phyloP scores from a whole-genome alignment of 1,140 invertebrate genomes.

The Tetramorium parvispinum region DNA sequence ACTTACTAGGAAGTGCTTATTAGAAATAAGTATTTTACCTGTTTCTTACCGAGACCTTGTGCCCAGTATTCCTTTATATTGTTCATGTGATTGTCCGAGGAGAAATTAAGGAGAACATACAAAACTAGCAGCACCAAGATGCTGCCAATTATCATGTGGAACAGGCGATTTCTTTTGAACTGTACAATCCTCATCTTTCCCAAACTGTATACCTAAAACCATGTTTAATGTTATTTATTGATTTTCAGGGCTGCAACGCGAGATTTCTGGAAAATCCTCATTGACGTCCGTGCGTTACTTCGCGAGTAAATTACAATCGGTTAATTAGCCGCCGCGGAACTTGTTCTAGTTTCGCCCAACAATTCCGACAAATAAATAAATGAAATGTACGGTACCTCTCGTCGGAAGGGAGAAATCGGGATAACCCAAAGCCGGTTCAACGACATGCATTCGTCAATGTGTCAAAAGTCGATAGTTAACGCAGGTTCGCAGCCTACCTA shows the following conservation, averaged over 20 bases:
- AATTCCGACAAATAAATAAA: conserved; percentile 44
- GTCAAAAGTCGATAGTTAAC: conserved; percentile 31
- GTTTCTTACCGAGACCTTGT: conserved; percentile 72
- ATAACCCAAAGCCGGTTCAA: conserved; percentile 17
- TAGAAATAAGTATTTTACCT: conserved; percentile 66
- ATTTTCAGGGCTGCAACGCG: neutral
- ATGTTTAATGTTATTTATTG: conserved; percentile 8
- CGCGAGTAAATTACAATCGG: neutral
- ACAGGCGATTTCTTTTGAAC: conserved; percentile 80
- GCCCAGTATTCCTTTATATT: conserved; percentile 78
- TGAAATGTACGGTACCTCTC: conserved; percentile 23
- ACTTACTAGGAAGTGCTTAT: neutral
- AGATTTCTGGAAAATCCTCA: neutral
- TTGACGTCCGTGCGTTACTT: neutral
- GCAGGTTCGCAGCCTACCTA: neutral
- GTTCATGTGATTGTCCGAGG: conserved; percentile 74
- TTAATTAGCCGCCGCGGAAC: neutral
- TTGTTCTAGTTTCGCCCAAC: neutral
- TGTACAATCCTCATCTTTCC: conserved; percentile 83
- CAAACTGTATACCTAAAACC: conserved; percentile 29
- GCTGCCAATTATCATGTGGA: conserved; percentile 75
- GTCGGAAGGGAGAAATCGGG: conserved; percentile 1
- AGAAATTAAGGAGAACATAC: conserved; percentile 76
- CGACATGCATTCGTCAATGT: neutral
- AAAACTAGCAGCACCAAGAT: conserved; percentile 75